Evolutionary conservation across 2,113 vertebrate genomes (phyloP).

Genomic region (Agelaius phoeniceus): DNA sequence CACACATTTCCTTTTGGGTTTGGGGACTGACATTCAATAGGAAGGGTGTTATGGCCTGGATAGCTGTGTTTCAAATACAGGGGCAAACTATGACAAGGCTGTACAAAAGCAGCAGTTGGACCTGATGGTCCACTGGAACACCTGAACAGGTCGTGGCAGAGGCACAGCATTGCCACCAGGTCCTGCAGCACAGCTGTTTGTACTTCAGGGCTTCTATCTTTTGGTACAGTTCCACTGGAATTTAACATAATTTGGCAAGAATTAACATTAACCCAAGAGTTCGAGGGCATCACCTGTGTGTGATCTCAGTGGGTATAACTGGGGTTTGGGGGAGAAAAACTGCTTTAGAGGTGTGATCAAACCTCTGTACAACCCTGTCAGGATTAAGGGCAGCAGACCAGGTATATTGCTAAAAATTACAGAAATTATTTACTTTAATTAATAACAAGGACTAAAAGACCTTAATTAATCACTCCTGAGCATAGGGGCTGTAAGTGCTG

Average conservation of each 20-base stretch:
- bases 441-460: neutral
- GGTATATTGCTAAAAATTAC: neutral
- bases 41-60: neutral
- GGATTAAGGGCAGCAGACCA: neutral
- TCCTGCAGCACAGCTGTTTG: neutral
- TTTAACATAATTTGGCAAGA: neutral
- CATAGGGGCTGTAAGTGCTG: neutral
- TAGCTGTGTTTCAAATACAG: neutral
- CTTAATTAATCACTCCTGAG: neutral
- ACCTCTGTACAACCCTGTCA: neutral
- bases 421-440: neutral
- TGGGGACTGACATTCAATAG: neutral
- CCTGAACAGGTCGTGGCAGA: neutral
- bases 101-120: neutral
- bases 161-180: neutral
- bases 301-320: too few species aligned
- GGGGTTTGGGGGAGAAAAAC: neutral
- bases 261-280: neutral
- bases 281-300: neutral
- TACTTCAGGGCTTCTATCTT: neutral
- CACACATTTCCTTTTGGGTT: neutral
- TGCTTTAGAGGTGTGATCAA: neutral
- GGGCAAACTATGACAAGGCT: neutral
- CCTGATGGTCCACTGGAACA: too few species aligned
- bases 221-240: neutral